Base-by-base conservation (phyloP, 2,888 invertebrate species). In the Chirona hameri region DNA sequence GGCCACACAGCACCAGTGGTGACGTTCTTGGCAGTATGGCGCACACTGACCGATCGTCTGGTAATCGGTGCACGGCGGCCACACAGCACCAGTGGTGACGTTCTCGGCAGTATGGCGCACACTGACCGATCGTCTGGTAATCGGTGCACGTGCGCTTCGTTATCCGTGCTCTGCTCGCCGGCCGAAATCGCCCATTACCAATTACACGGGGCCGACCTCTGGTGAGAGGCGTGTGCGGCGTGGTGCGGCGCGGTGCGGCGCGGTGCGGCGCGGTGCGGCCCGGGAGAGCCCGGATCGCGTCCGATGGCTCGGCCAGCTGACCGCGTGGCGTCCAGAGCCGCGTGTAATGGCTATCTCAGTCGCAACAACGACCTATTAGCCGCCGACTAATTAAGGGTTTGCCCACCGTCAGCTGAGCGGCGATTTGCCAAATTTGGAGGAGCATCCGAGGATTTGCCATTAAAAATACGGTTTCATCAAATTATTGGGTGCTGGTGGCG, bases 141-240 rank as follows among this genome's bases (percentile, higher is more conserved):
- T 72, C 72, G 72, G 72, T 31, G 31, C 72, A 72, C 72, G 72
- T 72, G 72, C 72, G 72, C 72, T 72, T 14, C 29, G 72, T 72
- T 72, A 72, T 14, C 72, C 15, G 18, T 31, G 15, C 5, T 3
- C 31, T 18, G 72, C 31, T 29, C 18, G 29, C 29, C 31, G 14
- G 31, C 18, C 72, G 4, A 3, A 18, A 7, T 31, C 72, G 72
- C 31, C 72, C 72, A 72, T 72, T 72, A 72, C 72, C 31, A 31
- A 72, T 72, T 72, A 72, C 72, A 72, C 72, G 72, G 9, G 52
- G 31, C 18, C 72, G 72, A 72, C 72, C 72, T 72, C 12, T 29
- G 72, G 65, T 27, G 18, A 18, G 31, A 29, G 27, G 27, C 31
- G 72, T 72, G 72, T 31, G 72, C 14, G 21, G 60, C 24, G 4